phyloP scores from a whole-genome alignment of 2,113 vertebrate species.

The Psophia crepitans region DNA sequence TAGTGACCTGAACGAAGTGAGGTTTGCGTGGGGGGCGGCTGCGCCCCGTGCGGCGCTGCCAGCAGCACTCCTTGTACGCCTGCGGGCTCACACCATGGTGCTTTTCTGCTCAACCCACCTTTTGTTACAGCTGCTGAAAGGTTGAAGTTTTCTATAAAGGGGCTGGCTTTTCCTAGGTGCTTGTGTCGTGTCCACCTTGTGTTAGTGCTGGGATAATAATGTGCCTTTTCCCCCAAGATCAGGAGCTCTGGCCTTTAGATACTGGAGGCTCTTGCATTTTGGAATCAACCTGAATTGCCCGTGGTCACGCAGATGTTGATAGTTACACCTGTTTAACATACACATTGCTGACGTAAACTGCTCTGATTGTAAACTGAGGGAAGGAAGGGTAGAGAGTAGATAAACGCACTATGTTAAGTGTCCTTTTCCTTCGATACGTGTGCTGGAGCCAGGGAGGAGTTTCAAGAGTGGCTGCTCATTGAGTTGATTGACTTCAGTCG shows the following conservation, averaged over 20 bases:
- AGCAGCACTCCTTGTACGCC: fast-evolving
- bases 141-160: neutral
- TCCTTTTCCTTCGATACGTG: neutral
- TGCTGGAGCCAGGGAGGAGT: neutral
- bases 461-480: neutral
- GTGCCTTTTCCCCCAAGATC: neutral
- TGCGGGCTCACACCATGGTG: fast-evolving
- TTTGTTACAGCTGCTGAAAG: neutral
- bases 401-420: fast-evolving
- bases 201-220: neutral
- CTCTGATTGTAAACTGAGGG: neutral
- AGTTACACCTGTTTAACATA: neutral
- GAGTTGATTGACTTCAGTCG: neutral
- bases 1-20: fast-evolving
- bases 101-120: neutral
- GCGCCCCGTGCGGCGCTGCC: fast-evolving
- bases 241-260: neutral
- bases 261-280: neutral
- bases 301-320: fast-evolving
- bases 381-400: neutral
- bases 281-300: neutral
- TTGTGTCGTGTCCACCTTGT: neutral
- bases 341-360: neutral
- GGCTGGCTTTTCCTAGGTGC: neutral
- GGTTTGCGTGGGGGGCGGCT: neutral